phyloP scores from a whole-genome alignment of 2,113 vertebrate genomes.

The Suncus etruscus region DNA sequence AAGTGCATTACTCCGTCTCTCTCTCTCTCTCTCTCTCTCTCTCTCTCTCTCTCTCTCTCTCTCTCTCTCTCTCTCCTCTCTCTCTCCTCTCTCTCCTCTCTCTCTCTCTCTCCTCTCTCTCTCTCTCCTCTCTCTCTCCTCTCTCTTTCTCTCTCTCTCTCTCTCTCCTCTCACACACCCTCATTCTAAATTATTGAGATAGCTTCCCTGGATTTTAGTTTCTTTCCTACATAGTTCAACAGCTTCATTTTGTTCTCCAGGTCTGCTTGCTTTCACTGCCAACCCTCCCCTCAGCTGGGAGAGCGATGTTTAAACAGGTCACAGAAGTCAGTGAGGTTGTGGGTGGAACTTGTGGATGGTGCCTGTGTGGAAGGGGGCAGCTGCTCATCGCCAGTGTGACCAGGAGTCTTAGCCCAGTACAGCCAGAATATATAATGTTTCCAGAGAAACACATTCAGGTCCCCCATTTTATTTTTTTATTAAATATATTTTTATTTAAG shows the following conservation, averaged over 20 bases:
- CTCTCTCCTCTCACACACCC: not conserved
- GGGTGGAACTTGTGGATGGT: rapidly evolving
- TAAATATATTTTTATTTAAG: too few relatives aligned
- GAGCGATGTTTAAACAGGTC: not conserved
- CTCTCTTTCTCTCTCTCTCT: too few relatives aligned
- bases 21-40: constrained; percentile 1
- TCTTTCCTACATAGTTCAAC: not conserved
- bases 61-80: not conserved
- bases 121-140: too few relatives aligned
- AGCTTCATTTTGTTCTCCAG: too few relatives aligned
- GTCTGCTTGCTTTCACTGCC: not conserved
- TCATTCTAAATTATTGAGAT: not conserved
- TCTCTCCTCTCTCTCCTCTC: not conserved
- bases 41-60: too few relatives aligned
- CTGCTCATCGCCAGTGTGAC: not conserved
- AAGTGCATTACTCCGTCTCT: too few relatives aligned
- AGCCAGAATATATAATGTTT: not conserved
- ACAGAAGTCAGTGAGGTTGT: rapidly evolving
- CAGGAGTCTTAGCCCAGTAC: not conserved
- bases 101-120: not conserved
- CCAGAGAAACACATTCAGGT: not conserved
- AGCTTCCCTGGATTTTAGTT: not conserved
- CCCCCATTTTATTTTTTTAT: too few relatives aligned
- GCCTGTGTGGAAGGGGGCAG: not conserved
- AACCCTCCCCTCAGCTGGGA: too few relatives aligned